Percentiles rank a stretch among this genome's conserved stretches.
Evolutionary conservation across 2,797 vertebrate genomes (phyloP).

Genomic region (Ispidina lecontei): DNA sequence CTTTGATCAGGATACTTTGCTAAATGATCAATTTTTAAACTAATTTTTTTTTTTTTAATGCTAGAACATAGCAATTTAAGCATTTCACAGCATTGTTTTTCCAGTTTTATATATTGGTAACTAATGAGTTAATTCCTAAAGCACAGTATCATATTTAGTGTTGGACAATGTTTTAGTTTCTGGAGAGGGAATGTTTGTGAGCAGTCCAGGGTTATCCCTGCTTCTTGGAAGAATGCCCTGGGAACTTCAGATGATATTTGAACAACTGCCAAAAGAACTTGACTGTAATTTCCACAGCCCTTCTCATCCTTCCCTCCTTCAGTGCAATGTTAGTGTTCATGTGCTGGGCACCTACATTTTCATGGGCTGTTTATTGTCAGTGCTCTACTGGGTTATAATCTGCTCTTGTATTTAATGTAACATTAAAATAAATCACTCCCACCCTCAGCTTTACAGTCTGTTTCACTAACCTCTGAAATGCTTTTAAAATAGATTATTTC

Average conservation of each 20-base stretch:
- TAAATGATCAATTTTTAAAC: background rate
- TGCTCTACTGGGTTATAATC: background rate
- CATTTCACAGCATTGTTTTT: background rate
- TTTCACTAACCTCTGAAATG: constrained; percentile 34
- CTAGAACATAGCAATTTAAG: background rate
- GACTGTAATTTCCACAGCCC: background rate
- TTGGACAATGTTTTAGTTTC: constrained; percentile 16
- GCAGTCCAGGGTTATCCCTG: constrained; percentile 30
- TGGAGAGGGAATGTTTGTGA: constrained; percentile 14
- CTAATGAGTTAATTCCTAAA: constrained; percentile 11
- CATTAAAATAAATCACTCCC: constrained; percentile 17
- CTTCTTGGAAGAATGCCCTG: constrained; percentile 51
- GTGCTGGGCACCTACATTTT: background rate
- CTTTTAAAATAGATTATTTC: constrained; percentile 20
- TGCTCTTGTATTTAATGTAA: background rate
- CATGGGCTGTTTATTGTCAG: background rate
- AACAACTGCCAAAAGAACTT: constrained; percentile 27
- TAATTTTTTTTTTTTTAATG: too few relatives aligned
- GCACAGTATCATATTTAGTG: background rate
- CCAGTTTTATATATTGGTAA: background rate
- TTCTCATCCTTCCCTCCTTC: constrained; percentile 13
- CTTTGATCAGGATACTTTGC: background rate
- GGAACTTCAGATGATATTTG: constrained; percentile 45
- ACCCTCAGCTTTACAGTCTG: constrained; percentile 5
- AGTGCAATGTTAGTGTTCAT: background rate